These are phyloP conservation scores for Cotesia vestalis DNA, from an alignment of 1,140 invertebrate genomes.

Conservation along the genomic window DNA sequence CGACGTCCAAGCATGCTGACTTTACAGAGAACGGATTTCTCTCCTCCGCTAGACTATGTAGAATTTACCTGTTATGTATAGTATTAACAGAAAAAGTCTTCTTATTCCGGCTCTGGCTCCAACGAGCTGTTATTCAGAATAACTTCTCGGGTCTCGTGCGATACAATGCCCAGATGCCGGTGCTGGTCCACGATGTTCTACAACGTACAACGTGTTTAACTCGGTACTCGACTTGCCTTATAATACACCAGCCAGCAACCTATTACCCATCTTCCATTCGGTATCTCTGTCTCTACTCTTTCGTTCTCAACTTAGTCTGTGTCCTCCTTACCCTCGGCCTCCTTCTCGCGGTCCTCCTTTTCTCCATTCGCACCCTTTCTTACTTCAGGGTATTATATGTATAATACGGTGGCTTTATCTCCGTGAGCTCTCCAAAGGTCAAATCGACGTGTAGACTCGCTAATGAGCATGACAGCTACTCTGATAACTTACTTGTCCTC, in stretches of 20 bases:
- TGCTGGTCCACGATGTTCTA: slow-evolving; percentile 34
- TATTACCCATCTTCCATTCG: not conserved
- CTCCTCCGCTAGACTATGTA: no score
- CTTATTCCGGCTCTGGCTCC: not conserved
- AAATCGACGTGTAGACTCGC: slow-evolving; percentile 34
- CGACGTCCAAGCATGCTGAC: not conserved
- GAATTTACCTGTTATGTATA: not conserved
- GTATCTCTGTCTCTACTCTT: not conserved
- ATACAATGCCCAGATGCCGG: slow-evolving; percentile 21
- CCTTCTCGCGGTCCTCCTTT: slow-evolving; percentile 6
- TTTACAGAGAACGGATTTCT: not conserved
- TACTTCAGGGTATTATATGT: not conserved
- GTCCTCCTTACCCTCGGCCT: not conserved
- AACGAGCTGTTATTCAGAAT: not conserved
- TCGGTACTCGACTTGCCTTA: slow-evolving; percentile 36
- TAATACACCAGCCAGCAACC: slow-evolving; percentile 3
- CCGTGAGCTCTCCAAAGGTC: slow-evolving; percentile 20
- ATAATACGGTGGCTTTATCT: slow-evolving; percentile 20
- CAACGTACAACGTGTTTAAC: slow-evolving; percentile 39
- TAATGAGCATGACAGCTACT: slow-evolving; percentile 26
- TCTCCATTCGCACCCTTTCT: slow-evolving; percentile 25
- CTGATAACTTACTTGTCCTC: slow-evolving; percentile 25
- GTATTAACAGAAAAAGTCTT: not conserved
- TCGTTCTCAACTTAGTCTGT: not conserved
- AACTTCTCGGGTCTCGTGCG: slow-evolving; percentile 14